Evolutionary conservation across 2,888 invertebrate species (phyloP).

Genomic region (Elegia similella): DNA sequence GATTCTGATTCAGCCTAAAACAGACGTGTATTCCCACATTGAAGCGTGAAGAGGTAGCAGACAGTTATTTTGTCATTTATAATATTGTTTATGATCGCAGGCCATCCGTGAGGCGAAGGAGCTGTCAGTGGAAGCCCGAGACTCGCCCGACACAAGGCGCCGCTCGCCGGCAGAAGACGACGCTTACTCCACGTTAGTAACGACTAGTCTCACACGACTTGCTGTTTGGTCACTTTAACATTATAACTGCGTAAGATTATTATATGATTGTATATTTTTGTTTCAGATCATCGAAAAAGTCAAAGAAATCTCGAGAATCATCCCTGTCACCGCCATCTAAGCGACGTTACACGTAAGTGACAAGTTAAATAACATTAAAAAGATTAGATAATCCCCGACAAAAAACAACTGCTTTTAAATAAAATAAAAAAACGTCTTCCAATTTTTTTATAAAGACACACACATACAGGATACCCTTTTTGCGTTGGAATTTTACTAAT

Average conservation of each 20-base stretch:
- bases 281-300: slow-evolving; percentile 68
- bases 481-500: no score
- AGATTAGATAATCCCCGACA: no score
- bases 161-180: slow-evolving; percentile 62
- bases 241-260: not conserved
- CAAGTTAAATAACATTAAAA: no score
- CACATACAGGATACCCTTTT: no score
- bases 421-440: no score
- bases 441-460: no score
- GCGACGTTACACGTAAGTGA: slow-evolving; percentile 56
- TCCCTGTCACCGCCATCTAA: slow-evolving; percentile 71
- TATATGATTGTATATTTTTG: not conserved
- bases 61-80: no score
- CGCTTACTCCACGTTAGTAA: slow-evolving; percentile 48
- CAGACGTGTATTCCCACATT: no score
- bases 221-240: not conserved
- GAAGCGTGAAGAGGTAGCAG: no score
- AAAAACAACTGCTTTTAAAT: no score
- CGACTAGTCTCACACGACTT: no score
- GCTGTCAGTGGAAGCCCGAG: slow-evolving; percentile 42
- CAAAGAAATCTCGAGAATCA: slow-evolving; percentile 71
- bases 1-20: no score
- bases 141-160: slow-evolving; percentile 49
- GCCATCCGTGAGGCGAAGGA: slow-evolving; percentile 62
- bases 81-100: slow-evolving; percentile 30